Evolutionary conservation across 2,797 vertebrate species (phyloP).

Genomic region (Periparus ater): DNA sequence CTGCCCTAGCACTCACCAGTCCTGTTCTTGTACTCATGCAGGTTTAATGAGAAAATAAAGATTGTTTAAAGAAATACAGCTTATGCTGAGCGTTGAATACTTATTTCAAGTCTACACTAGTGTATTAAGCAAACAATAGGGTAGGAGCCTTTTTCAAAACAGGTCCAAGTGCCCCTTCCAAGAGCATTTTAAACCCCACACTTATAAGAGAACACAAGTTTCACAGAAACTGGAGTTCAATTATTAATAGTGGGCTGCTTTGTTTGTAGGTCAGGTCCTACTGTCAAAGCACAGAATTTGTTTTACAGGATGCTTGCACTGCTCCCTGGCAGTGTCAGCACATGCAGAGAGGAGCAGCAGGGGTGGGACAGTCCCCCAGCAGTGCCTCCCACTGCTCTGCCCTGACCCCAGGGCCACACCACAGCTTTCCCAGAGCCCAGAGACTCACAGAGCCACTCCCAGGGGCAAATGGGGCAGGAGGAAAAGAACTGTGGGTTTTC

Average conservation of each 20-base stretch:
- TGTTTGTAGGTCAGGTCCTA: neutral
- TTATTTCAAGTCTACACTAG: neutral
- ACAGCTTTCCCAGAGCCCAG: fast-evolving
- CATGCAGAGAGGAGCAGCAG: fast-evolving
- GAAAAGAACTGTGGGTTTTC: neutral
- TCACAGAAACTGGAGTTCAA: neutral
- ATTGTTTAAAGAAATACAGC: neutral
- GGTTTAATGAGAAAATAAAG: neutral
- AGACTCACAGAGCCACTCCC: neutral
- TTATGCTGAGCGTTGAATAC: neutral
- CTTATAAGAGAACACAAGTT: neutral
- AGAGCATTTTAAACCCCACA: neutral
- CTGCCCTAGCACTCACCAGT: neutral
- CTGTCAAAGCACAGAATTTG: neutral
- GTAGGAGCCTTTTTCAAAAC: neutral
- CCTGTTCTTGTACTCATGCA: neutral
- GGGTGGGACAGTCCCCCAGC: neutral
- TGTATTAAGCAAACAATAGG: neutral
- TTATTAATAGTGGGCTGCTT: neutral
- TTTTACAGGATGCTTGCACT: neutral
- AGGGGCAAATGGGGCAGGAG: neutral
- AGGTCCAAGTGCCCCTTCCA: neutral
- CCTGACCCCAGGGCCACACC: fast-evolving
- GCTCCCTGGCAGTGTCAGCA: neutral
- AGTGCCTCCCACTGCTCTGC: neutral